Evolutionary conservation across 1,140 invertebrate species (phyloP), one percentile per base, ranked within the genome.

Genomic region (Sogatella furcifera): DNA sequence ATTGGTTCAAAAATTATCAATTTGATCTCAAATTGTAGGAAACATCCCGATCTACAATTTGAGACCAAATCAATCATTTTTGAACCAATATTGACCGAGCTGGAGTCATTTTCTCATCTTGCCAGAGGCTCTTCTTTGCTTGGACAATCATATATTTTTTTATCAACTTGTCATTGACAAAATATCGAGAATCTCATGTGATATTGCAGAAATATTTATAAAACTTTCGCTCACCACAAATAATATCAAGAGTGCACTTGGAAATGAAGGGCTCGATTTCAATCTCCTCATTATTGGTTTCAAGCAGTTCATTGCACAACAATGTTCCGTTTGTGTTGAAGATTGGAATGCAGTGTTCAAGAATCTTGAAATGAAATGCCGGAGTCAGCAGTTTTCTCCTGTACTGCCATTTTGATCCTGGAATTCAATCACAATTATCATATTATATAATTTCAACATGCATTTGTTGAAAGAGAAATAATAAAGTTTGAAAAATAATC

Each of bases 281-380:
- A 11, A n/a, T 19, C 9, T 19, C 34, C 8, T 43, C 34, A 1
- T 28, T 41, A 9, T 21, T 84, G 80, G 41, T 85, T 80, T 52
- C 78, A 73, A 66, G 82, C 81, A 24, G 19, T 41, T 41, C 11
- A 60, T 17, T 14, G 21, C 15, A 17, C 5, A 13, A 4, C 46
- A 28, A 28, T 38, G 52, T 5, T n/a, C 52, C 44, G n/a, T 31
- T 42, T 10, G 22, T n/a, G 6, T 60, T 60, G 69, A 86, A 83
- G 6, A 81, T 73, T 8, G 79, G 75, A 4, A 87, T 63, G 66
- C 89, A 90, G 57, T 82, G 77, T 56, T 87, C 80, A 6, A 90
- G 69, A 22, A 91, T 84, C 61, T 80, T 79, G 68, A 85, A 88
- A 71, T 90, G 88, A 66, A 90, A 90, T 0, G 84, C 83, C 4